Evolutionary conservation across 2,113 vertebrate species (phyloP), one percentile per base, ranked within the genome.

Genomic region (Cyprinus carpio): DNA sequence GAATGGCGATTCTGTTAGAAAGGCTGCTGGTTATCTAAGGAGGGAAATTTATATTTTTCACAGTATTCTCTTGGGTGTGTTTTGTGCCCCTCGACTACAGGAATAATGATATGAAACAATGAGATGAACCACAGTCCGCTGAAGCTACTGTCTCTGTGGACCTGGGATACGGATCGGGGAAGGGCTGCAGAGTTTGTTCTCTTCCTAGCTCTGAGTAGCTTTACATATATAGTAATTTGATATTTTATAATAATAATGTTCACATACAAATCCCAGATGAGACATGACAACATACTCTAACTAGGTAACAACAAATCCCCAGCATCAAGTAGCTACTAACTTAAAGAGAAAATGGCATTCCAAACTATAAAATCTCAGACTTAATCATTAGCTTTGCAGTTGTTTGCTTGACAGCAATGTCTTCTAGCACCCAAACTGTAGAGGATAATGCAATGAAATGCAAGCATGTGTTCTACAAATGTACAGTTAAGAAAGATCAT

Each of bases 41-140:
- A 76, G 49, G 27, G 75, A 76, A 56, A 76, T 69, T 56, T 51
- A 76, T 76, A 76, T 34, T 56, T 76, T 56, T 75, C 16, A 56
- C 54, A 76, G 49, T 34, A 56, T 76, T 76, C 75, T 25, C 27
- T 31, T 18, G 27, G 49, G 75, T 56, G 16, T 6, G 75, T 77
- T 77, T 77, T 56, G 49, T 77, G 75, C 75, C 75, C 74, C 49
- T 34, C 49, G 9, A 56, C 49, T 56, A 34, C 16, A 12, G 75
- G 9, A 77, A 77, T 77, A 77, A 77, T 76, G 67, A 69, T 20
- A 69, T 9, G 49, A 56, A 56, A 54, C 75, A 56, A 77, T 56
- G 75, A 77, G 75, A 77, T 76, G 75, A 77, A 77, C 49, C 75
- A 29, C 75, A 54, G 75, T 4, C 49, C 16, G 6, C 16, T 76